Evolutionary conservation across 2,888 invertebrate genomes (phyloP), one percentile per base, ranked within the genome.

Genomic region (Eustalomyia histrio): DNA sequence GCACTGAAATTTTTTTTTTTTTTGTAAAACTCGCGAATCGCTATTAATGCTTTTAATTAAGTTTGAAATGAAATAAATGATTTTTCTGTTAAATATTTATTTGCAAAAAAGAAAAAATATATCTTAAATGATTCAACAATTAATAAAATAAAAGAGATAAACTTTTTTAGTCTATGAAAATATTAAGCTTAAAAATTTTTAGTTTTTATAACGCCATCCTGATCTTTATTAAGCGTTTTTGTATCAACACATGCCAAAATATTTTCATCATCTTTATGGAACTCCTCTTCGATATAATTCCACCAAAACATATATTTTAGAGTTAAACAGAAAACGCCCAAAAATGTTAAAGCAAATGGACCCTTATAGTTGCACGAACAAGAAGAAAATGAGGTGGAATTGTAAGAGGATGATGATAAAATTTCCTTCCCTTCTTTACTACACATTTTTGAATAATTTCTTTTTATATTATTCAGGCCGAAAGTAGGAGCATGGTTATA

Each of bases 291-390:
- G 9, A 79, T 0, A 50, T 80, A 64, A 53, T 80, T 83, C 63
- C 76, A 82, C 83, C 84, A 84, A 33, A 75, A 76, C 1, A 78
- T 17, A 65, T 84, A 83, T 74, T 84, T 84, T 0, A 75, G 67
- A 43, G 69, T 55, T 21, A 83, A 29, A 47, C 82, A 57, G 2
- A 79, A 67, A 16, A 81, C 39, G n/a, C 72, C 57, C 50, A 76
- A 68, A 47, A 79, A 21, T 14, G 71, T 79, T 47, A 84, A 80
- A 39, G 57, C 68, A 21, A 79, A 76, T 10, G 65, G 61, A 35
- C 64, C 68, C 12, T 52, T 79, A 16, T 55, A 21, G 4, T 16
- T 29, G n/a, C 5, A 14, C 14, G 74, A 47, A 39, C 39, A 9
- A 1, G 73, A 18, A 7, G 74, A 24, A 39, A 55, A 9, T 1